A percentile compares a stretch with the other conserved stretches of the same genome.
Evolutionary conservation across 2,797 vertebrate genomes (phyloP).

Genomic region (Tokudaia tokunoshimensis): DNA sequence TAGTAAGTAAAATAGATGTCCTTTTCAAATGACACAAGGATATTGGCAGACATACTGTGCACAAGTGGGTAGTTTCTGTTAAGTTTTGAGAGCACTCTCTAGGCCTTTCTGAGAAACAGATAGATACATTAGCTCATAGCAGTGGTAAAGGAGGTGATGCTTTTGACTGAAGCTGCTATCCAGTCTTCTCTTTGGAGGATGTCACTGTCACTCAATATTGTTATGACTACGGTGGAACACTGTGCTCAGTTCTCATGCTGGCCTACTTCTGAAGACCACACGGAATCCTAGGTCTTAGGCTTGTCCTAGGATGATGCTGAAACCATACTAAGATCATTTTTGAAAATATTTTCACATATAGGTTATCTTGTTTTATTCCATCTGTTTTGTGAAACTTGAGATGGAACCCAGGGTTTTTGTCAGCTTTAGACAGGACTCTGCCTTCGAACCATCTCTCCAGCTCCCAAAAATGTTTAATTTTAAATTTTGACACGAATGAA

Average conservation of each 20-base stretch:
- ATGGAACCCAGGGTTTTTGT: neutral
- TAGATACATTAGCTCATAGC: neutral
- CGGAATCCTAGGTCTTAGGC: neutral
- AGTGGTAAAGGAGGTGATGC: neutral
- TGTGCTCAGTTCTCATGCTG: neutral
- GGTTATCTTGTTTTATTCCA: neutral
- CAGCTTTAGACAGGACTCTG: neutral
- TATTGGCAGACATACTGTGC: neutral
- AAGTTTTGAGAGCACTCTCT: neutral
- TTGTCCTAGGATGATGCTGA: neutral
- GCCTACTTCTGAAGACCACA: neutral
- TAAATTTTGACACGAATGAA: neutral
- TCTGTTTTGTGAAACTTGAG: neutral
- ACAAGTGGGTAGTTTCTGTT: neutral
- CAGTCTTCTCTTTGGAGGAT: neutral
- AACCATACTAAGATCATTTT: neutral
- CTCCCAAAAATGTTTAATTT: neutral
- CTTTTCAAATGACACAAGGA: neutral
- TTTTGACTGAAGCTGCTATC: neutral
- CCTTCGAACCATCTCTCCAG: neutral
- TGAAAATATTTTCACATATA: neutral
- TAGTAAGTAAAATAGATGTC: neutral
- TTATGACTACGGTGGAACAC: neutral
- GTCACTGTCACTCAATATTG: neutral
- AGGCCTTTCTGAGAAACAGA: constrained; percentile 18